phyloP scores from a whole-genome alignment of 2,888 invertebrate genomes.

The Leptothorax acervorum region DNA sequence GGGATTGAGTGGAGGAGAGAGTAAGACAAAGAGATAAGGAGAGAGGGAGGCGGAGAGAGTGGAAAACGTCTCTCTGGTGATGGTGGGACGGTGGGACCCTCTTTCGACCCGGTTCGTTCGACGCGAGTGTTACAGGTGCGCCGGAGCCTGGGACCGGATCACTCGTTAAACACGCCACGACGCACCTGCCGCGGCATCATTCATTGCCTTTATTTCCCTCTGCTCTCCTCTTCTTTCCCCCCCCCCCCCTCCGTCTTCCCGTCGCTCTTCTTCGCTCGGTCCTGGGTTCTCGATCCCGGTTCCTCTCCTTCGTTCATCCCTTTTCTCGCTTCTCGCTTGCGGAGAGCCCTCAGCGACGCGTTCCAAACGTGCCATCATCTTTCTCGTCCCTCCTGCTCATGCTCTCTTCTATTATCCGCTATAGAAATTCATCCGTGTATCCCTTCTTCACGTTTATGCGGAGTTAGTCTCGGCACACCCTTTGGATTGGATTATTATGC shows the following conservation, averaged over 20 bases:
- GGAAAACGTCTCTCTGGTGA: slow-evolving; percentile 32
- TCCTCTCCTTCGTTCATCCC: slow-evolving; percentile 20
- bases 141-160: slow-evolving; percentile 79
- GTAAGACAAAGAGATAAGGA: background rate
- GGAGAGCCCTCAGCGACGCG: slow-evolving; percentile 62
- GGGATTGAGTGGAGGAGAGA: slow-evolving; percentile 4
- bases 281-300: slow-evolving; percentile 12
- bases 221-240: slow-evolving; percentile 44
- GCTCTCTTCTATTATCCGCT: slow-evolving; percentile 29
- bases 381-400: slow-evolving; percentile 1
- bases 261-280: slow-evolving; percentile 39
- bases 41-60: slow-evolving; percentile 22
- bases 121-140: slow-evolving; percentile 73
- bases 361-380: slow-evolving; percentile 64
- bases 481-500: background rate
- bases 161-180: slow-evolving; percentile 78
- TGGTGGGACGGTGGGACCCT: slow-evolving; percentile 15
- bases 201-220: slow-evolving; percentile 78
- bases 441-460: background rate
- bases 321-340: slow-evolving; percentile 40
- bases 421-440: slow-evolving; percentile 35
- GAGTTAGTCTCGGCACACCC: slow-evolving; percentile 3
- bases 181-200: slow-evolving; percentile 81
- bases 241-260: background rate
- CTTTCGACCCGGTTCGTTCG: slow-evolving; percentile 57